phyloP scores from a whole-genome alignment of 2,888 invertebrate genomes.

The Torymus texanus region DNA sequence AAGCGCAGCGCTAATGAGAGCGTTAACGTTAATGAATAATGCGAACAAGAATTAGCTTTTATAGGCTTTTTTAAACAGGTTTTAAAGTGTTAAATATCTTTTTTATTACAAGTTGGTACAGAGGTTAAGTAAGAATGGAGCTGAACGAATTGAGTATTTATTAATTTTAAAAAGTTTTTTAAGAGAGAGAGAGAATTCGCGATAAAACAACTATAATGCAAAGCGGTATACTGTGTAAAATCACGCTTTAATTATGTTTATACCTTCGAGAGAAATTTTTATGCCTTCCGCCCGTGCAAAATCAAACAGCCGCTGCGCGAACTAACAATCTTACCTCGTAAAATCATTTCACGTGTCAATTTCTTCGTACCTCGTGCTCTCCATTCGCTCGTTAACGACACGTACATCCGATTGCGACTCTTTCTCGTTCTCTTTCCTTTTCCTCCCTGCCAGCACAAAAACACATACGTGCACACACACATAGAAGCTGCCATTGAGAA shows the following conservation, averaged over 20 bases:
- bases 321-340: neutral
- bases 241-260: too few species aligned
- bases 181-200: too few species aligned
- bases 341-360: conserved; percentile 45
- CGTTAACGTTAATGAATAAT: too few species aligned
- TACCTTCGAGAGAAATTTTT: too few species aligned
- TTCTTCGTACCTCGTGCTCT: conserved; percentile 18
- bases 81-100: too few species aligned
- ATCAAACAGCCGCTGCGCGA: neutral
- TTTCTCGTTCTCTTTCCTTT: neutral
- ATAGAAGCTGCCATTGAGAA: conserved; percentile 26
- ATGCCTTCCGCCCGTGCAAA: neutral
- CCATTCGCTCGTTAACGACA: conserved; percentile 28
- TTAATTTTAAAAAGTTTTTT: too few species aligned
- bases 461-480: neutral
- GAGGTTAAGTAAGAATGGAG: too few species aligned
- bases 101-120: too few species aligned
- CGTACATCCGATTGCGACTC: conserved; percentile 36
- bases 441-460: neutral
- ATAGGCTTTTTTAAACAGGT: neutral
- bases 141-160: too few species aligned
- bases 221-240: too few species aligned
- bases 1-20: too few species aligned
- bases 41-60: neutral
- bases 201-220: too few species aligned